Percentiles rank a stretch among this genome's conserved stretches.
Conservation (phyloP, 2,113 vertebrate genomes). For the Podarcis muralis region DNA sequence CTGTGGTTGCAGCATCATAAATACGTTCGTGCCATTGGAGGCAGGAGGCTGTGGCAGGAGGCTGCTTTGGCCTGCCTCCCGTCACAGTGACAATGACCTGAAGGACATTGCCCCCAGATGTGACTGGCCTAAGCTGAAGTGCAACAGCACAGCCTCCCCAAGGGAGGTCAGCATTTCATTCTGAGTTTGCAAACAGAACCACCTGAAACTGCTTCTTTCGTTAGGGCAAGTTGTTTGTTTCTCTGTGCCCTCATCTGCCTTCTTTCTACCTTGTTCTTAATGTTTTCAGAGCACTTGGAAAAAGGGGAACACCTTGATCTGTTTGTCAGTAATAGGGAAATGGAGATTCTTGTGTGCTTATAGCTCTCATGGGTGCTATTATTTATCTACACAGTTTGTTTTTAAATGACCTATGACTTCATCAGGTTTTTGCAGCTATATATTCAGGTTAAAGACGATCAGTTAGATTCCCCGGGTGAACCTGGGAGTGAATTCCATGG, state of each 20-base stretch:
- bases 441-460: not conserved
- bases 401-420: not conserved
- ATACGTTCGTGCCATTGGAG: too few relatives aligned
- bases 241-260: not conserved
- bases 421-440: not conserved
- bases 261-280: not conserved
- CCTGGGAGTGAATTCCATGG: not conserved
- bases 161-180: not conserved
- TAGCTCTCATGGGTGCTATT: not conserved
- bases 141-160: not conserved
- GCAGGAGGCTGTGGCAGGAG: not conserved
- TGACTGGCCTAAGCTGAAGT: not conserved
- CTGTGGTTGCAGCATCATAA: too few relatives aligned
- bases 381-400: not conserved
- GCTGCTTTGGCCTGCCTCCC: not conserved
- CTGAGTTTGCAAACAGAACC: not conserved
- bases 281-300: not conserved
- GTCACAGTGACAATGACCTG: not conserved
- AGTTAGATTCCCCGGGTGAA: not conserved
- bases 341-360: not conserved
- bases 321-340: not conserved
- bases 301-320: not conserved
- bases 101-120: not conserved
- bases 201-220: not conserved
- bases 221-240: not conserved